phyloP scores from a whole-genome alignment of 2,113 vertebrate genomes.

The Lontra canadensis region DNA sequence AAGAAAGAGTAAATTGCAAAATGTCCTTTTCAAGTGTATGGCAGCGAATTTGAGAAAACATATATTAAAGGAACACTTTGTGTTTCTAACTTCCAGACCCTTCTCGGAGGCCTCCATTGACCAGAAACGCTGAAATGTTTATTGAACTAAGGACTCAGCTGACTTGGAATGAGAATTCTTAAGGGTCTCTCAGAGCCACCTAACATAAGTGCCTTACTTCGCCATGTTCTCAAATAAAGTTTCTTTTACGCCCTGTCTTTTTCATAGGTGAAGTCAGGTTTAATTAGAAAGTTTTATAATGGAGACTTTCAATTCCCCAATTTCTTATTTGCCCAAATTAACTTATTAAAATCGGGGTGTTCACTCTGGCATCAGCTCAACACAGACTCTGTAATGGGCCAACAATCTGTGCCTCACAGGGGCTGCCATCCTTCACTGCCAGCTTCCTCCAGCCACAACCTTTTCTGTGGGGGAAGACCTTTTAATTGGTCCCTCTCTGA shows the following conservation, averaged over 20 bases:
- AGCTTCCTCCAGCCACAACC: constrained; percentile 7
- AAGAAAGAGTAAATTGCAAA: background rate
- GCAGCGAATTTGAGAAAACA: constrained; percentile 61
- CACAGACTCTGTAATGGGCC: constrained; percentile 12
- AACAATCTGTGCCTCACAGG: constrained; percentile 49
- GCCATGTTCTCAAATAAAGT: background rate
- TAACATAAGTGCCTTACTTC: background rate
- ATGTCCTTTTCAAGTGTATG: background rate
- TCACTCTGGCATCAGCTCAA: background rate
- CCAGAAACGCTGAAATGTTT: background rate
- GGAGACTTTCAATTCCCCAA: constrained; percentile 23
- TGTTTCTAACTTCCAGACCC: background rate
- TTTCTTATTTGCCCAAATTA: constrained; percentile 55
- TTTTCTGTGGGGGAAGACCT: constrained; percentile 40
- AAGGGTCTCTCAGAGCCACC: background rate
- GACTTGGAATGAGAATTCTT: constrained; percentile 48
- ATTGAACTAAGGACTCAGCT: constrained; percentile 34
- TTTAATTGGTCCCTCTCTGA: constrained; percentile 57
- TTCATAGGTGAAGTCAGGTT: constrained; percentile 5
- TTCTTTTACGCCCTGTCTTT: constrained; percentile 14
- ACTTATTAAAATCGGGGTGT: constrained; percentile 35
- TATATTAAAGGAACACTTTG: constrained; percentile 31
- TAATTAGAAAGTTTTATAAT: constrained; percentile 54
- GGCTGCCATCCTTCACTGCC: background rate
- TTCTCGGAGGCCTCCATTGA: background rate